Evolutionary conservation across 2,888 invertebrate species (phyloP), one percentile per base, ranked within the genome.

Genomic region (Drosophila mettleri): DNA sequence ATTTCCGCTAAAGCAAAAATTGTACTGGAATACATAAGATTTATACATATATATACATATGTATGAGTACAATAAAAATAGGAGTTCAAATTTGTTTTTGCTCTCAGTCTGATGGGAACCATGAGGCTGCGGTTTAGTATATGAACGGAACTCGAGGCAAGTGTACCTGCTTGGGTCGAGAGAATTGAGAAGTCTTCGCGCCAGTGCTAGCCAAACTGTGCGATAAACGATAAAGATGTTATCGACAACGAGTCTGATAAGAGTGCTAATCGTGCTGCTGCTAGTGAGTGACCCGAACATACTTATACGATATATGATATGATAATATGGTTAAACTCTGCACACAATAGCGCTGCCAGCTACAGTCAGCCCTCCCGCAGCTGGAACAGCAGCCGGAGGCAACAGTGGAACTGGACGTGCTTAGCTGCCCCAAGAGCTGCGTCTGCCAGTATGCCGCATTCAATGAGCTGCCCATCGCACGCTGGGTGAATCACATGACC

Each of bases 371-470:
- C 14, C 20, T 68, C 48, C 69, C 68, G 27, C 68, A 68, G 38
- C 4, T n/a, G 34, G 52, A 59, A 1, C 36, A 34, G 34, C 51
- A 62, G 20, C 22, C 60, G n/a, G 36, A 62, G 31, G 49, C 62
- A 36, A 46, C 55, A 1, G 61, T 76, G 68, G 90, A 89, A 49
- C 64, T 83, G 51, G 88, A 90, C 27, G 57, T 69, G 20, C 77
- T 90, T 14, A 89, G 80, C 57, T 94, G 94, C 74, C 94, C 94
- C 18, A 78, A 87, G 43, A 92, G 92, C 41, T 94, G 94, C 74
- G 93, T 93, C n/a, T 94, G 94, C 74, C 93, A 93, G 67, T 90
- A 93, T 80, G 93, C 93, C 60, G 93, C 93, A 75, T 93, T 94
- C 69, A 92, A 92, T 73, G 94, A 94, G 88, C 92, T 94, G 46